A percentile compares a stretch with the other conserved stretches of the same genome.
phyloP scores from a whole-genome alignment of 2,113 vertebrate genomes.

The Scatophagus argus region DNA sequence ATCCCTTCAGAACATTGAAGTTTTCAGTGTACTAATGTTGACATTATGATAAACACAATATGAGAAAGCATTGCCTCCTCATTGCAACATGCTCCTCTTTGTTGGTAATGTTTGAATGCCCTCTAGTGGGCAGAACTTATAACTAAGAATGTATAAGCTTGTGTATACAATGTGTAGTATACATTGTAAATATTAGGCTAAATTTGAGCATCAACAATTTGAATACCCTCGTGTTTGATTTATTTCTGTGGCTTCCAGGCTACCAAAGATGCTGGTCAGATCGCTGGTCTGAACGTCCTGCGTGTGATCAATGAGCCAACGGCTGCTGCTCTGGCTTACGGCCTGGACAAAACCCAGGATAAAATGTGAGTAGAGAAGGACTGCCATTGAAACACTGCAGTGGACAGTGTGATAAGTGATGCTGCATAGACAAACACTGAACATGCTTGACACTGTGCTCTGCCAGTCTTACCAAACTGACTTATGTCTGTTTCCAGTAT shows the following conservation, averaged over 20 bases:
- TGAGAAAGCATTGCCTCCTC: too few species aligned
- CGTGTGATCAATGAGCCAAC: constrained; percentile 98
- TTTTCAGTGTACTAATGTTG: too few species aligned
- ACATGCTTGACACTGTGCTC: background rate
- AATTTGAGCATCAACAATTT: too few species aligned
- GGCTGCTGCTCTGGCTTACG: constrained; percentile 97
- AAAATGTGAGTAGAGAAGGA: constrained; percentile 88
- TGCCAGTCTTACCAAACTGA: background rate
- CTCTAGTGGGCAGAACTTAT: too few species aligned
- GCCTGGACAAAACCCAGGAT: constrained; percentile 97
- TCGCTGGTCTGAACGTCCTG: constrained; percentile 94
- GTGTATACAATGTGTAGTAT: too few species aligned
- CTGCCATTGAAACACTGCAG: background rate
- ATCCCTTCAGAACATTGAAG: too few species aligned
- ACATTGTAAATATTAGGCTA: too few species aligned
- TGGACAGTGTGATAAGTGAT: background rate
- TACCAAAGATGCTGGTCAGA: constrained; percentile 98
- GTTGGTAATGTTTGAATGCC: too few species aligned
- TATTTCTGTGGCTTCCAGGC: constrained; percentile 82
- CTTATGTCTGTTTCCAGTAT: constrained; percentile 84
- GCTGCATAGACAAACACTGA: too few species aligned
- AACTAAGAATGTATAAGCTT: too few species aligned
- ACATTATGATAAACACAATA: too few species aligned
- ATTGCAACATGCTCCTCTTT: too few species aligned
- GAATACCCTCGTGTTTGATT: background rate